Conservation (phyloP, 2,113 vertebrate genomes). For the Colossoma macropomum region DNA sequence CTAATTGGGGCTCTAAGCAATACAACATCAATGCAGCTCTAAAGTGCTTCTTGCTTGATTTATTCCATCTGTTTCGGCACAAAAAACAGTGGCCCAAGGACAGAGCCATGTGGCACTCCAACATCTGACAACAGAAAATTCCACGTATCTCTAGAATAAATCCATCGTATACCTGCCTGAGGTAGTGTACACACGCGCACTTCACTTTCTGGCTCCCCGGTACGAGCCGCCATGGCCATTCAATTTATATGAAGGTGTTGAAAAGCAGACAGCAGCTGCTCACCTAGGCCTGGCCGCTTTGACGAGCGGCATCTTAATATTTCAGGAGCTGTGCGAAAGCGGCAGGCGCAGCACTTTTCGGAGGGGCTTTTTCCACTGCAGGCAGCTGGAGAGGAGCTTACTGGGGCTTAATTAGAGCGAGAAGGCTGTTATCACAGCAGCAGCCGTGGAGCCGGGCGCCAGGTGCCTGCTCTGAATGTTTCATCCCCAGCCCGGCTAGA, state of each 20-base stretch:
- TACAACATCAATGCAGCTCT: not conserved
- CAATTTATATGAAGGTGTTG: conserved; percentile 59
- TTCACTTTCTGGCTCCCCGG: not conserved
- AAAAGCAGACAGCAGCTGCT: conserved; percentile 64
- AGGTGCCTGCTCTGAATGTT: conserved; percentile 68
- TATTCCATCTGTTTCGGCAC: conserved; percentile 41
- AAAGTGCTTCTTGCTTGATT: conserved; percentile 24
- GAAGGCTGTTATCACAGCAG: conserved; percentile 67
- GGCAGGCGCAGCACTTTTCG: conserved; percentile 63
- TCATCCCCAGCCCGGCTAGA: conserved; percentile 65
- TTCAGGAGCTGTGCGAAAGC: conserved; percentile 68
- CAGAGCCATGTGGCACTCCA: conserved; percentile 49
- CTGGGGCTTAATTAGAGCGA: conserved; percentile 69
- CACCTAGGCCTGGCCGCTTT: conserved; percentile 67
- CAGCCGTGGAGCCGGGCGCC: conserved; percentile 52
- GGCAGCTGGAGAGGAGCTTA: conserved; percentile 63
- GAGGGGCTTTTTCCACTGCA: conserved; percentile 51
- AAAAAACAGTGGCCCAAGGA: conserved; percentile 33
- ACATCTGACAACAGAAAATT: conserved; percentile 24
- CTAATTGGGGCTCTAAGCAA: conserved; percentile 28
- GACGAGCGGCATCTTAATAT: conserved; percentile 69
- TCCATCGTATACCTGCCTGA: conserved; percentile 30
- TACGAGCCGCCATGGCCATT: conserved; percentile 40
- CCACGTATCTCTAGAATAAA: conserved; percentile 25
- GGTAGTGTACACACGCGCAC: not conserved